These are phyloP conservation scores for Reticulitermes lucifugus DNA, from an alignment of 2,888 invertebrate genomes.

Conservation along the genomic window DNA sequence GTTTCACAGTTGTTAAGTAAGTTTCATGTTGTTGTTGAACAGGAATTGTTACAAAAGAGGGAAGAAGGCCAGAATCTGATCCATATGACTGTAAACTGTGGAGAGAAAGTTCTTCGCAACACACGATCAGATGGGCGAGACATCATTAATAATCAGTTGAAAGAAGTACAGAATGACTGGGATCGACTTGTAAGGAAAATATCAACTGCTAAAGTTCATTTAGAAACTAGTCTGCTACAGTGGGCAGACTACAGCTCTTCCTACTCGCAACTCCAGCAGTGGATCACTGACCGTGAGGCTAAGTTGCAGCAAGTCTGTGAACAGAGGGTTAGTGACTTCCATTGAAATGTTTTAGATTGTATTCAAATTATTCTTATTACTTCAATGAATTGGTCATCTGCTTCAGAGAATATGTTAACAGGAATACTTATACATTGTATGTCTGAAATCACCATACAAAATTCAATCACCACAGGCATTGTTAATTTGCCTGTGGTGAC, in stretches of 20 bases:
- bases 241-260: conserved; percentile 97
- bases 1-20: too few relatives aligned
- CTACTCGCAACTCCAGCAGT: conserved; percentile 91
- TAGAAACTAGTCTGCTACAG: conserved; percentile 91
- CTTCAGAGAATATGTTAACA: too few relatives aligned
- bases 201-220: conserved; percentile 89
- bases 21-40: conserved; percentile 57
- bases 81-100: conserved; percentile 88
- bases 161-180: conserved; percentile 93
- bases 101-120: conserved; percentile 89
- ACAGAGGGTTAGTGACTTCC: conserved; percentile 69
- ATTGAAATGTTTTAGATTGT: too few relatives aligned
- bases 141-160: conserved; percentile 85
- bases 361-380: too few relatives aligned
- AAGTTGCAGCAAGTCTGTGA: conserved; percentile 91
- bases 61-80: conserved; percentile 90
- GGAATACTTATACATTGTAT: too few relatives aligned
- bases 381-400: too few relatives aligned
- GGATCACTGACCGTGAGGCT: conserved; percentile 94
- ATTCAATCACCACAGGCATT: too few relatives aligned
- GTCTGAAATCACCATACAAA: too few relatives aligned
- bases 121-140: conserved; percentile 92
- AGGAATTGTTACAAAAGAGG: conserved; percentile 82
- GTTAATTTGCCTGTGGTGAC: too few relatives aligned
- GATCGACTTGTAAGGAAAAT: conserved; percentile 91